Conservation (phyloP, 2,797 vertebrate genomes). For the Aselliscus stoliczkanus region DNA sequence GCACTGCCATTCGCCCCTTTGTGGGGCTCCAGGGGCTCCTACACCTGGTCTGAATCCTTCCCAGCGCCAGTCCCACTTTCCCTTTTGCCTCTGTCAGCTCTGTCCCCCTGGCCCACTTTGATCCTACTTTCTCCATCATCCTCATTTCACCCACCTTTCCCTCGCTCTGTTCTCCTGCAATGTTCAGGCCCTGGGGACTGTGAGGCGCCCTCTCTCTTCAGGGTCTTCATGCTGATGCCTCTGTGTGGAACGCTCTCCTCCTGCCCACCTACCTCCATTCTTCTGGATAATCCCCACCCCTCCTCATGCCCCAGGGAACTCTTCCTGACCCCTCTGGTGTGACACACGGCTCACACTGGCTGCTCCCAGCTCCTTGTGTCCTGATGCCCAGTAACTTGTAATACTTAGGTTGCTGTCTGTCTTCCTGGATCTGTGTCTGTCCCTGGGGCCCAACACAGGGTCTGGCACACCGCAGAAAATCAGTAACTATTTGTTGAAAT, state of each 20-base stretch:
- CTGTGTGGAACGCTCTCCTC: neutral
- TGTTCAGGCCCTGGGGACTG: neutral
- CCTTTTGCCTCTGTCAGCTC: neutral
- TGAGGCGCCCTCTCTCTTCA: fast-evolving
- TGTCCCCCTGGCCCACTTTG: neutral
- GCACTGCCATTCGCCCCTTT: neutral
- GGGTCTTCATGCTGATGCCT: neutral
- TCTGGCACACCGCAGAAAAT: neutral
- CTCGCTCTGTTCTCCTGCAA: neutral
- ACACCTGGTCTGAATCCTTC: neutral
- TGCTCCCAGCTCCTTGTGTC: fast-evolving
- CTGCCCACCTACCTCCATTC: neutral
- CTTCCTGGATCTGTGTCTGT: neutral
- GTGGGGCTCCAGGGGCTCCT: fast-evolving
- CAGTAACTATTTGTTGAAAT: neutral
- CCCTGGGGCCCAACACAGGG: neutral
- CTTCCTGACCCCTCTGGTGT: neutral
- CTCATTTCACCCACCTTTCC: neutral
- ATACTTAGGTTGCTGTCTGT: neutral
- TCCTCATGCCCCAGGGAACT: neutral
- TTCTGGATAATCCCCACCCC: neutral
- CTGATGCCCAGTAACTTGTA: neutral
- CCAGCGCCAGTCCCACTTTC: neutral
- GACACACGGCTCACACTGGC: fast-evolving
- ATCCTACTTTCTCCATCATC: neutral